Evolutionary conservation across 1,140 invertebrate species (phyloP).

Genomic region (Olivierus martensii): DNA sequence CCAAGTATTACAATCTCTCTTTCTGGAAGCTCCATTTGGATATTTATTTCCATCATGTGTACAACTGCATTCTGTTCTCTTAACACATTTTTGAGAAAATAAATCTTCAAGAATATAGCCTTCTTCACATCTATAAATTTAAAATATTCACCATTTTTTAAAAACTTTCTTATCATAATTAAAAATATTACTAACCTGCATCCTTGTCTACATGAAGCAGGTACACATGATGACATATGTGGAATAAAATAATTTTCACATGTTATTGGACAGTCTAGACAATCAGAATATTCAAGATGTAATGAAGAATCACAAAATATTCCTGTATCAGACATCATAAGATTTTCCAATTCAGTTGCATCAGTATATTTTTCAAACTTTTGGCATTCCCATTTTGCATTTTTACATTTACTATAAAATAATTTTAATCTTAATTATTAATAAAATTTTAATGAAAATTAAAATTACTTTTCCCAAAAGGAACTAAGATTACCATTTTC

Average conservation of each 20-base stretch:
- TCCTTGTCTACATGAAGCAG: slow-evolving; percentile 51
- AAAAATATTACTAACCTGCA: slow-evolving; percentile 37
- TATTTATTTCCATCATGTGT: slow-evolving; percentile 72
- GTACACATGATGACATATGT: slow-evolving; percentile 25
- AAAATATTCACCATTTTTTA: too few species aligned
- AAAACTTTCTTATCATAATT: too few species aligned
- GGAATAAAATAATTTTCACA: slow-evolving; percentile 63
- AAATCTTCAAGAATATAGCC: slow-evolving; percentile 53
- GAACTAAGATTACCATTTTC: slow-evolving; percentile 43
- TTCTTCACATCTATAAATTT: slow-evolving; percentile 40
- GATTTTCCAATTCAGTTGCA: slow-evolving; percentile 39
- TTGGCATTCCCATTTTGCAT: slow-evolving; percentile 56
- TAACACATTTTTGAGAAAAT: slow-evolving; percentile 48
- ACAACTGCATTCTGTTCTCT: slow-evolving; percentile 58
- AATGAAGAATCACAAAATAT: too few species aligned
- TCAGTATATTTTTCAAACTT: slow-evolving; percentile 16
- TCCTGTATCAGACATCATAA: too few species aligned
- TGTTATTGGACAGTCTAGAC: slow-evolving; percentile 57
- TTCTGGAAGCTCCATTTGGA: background rate
- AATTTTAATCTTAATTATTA: background rate
- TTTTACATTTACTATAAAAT: slow-evolving; percentile 38
- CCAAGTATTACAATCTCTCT: too few species aligned
- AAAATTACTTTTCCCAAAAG: too few species aligned
- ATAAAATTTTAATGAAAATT: background rate
- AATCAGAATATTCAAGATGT: slow-evolving; percentile 46